Evolutionary conservation across 2,888 invertebrate genomes (phyloP), one percentile per base, ranked within the genome.

Genomic region (Folsomia manolachei): DNA sequence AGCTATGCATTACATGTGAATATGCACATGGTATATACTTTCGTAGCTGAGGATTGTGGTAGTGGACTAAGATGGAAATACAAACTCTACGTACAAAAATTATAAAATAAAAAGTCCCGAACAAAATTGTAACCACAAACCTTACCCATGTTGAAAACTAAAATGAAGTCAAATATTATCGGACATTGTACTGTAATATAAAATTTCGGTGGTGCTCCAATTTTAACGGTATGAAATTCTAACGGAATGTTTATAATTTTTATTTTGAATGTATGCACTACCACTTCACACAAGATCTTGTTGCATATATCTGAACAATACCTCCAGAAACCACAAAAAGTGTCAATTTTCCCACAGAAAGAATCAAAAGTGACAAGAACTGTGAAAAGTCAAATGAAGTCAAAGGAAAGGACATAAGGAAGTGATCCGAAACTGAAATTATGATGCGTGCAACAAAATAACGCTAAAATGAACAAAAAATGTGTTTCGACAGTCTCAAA

Each of bases 341-440:
- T n/a, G 63, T 68, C 51, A 27, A 71, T 71, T 71, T 71, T 71
- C 71, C 71, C 71, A 71, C 71, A 71, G 53, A 19, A 61, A 63
- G 62, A 51, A 39, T n/a, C 19, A 52, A 24, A 39, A 62, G 25
- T 63, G 21, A 26, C 52, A 69, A 11, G 56, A 14, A 53, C 25
- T n/a, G 21, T 61, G 51, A 62, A 39, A 51, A 27, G 27, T 26
- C 23, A 70, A 21, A 21, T 14, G 14, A 52, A 66, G 11, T 21
- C 21, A 71, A 27, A 66, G 51, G 56, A 65, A 26, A 39, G 19
- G 27, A 64, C 23, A n/a, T n/a, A 66, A 66, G 51, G 65, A 27
- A 27, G 53, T 52, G 21, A 61, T 52, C 19, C 19, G 56, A 39
- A 39, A 39, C 39, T 39, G 39, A 39, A 39, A 39, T 39, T 39